Base-by-base conservation (phyloP, 2,113 vertebrate species). In the Microcebus tavaratra region DNA sequence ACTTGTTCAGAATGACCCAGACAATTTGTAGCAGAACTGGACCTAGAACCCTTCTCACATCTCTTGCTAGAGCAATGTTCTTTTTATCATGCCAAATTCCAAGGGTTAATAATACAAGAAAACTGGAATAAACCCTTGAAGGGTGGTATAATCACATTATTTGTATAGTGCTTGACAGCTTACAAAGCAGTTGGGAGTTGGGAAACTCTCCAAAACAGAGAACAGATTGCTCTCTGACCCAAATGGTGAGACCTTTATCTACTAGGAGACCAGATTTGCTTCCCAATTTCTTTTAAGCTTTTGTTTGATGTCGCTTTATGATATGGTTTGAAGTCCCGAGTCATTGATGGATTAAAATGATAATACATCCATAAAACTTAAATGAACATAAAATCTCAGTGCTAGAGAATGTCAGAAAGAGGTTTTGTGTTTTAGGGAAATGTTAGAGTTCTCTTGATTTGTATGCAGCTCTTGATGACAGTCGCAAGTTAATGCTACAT, bases 341-440 rank as follows among this genome's bases (percentile, higher is more conserved):
- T 76, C 34, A 29, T 3, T 90, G 95, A 93, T 95, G 29, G 75
- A 94, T 94, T 95, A 88, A 88, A 96, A 92, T 82, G 68, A 93
- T 70, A 83, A 89, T 63, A 57, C 31, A 88, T 18, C 34, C 76
- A 86, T 61, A 80, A 95, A 95, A 87, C 63, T 23, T 92, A 79
- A 86, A 59, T 7, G 45, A 92, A 79, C 79, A 88, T 89, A 91
- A 89, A 82, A 82, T 48, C 50, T 90, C 73, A 75, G 0, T 90
- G 39, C 67, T 96, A 65, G n/a, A 84, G 76, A 85, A 88, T 84
- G 15, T 94, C 81, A 84, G 67, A 55, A 95, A 87, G 65, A 88
- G 17, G 18, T 55, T 59, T 91, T 75, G 14, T 84, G 55, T 88
- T 78, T 95, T 92, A 63, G 81, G 61, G 57, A 91, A 88, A 68